phyloP scores from a whole-genome alignment of 2,888 invertebrate species.

The Athetis lepigone region DNA sequence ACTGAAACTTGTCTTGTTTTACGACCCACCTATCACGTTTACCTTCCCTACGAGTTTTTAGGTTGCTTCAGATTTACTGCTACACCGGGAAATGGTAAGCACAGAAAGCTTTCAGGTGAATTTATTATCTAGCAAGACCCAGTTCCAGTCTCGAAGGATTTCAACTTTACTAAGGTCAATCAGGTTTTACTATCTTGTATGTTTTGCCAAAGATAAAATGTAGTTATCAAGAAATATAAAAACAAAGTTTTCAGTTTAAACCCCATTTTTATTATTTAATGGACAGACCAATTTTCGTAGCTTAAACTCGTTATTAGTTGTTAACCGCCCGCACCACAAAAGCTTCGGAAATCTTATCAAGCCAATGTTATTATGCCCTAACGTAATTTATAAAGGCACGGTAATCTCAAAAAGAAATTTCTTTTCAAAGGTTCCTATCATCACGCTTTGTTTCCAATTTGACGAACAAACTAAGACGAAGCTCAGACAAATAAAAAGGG shows the following conservation, averaged over 20 bases:
- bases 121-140: constrained; percentile 39
- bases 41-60: constrained; percentile 23
- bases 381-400: constrained; percentile 11
- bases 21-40: constrained; percentile 28
- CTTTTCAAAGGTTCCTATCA: constrained; percentile 22
- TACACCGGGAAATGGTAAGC: constrained; percentile 14
- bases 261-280: not conserved
- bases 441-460: constrained; percentile 42
- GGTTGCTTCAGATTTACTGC: constrained; percentile 39
- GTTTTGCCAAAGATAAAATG: not conserved
- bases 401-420: constrained; percentile 18
- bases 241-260: no score
- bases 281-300: not conserved
- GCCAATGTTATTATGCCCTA: constrained; percentile 33
- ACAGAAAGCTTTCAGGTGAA: constrained; percentile 30
- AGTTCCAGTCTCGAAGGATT: constrained; percentile 7
- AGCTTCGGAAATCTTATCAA: constrained; percentile 37
- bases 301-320: constrained; percentile 3
- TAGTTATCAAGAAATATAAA: not conserved
- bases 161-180: constrained; percentile 17
- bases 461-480: constrained; percentile 19
- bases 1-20: constrained; percentile 36
- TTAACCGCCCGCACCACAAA: constrained; percentile 9
- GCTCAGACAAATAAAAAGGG: constrained; percentile 44
- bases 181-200: not conserved